Base-by-base conservation (phyloP, 2,113 vertebrate species). In the Caranx ignobilis region DNA sequence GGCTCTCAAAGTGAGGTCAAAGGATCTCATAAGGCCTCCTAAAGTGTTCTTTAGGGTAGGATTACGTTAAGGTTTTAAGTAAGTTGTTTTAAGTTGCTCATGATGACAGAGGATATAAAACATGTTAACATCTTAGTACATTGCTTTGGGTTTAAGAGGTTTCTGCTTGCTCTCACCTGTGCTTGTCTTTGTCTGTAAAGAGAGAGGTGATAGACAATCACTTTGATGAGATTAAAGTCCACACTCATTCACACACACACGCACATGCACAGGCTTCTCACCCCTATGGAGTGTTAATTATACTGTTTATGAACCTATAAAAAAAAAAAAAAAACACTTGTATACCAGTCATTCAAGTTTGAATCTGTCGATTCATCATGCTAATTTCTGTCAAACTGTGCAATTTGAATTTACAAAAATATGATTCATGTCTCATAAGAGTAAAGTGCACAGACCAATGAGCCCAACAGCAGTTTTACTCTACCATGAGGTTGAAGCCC, bases 221-320 rank as follows among this genome's bases (percentile, higher is more conserved):
- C 54, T 50, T 61, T 86, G 75, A 85, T 83, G 72, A 82, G 75
- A 48, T 81, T 48, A 81, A 56, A 54, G 78, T 84, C 43, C 63
- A n/a, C 48, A 39, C 47, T 62, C 64, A 32, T 26, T 37, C 60
- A 41, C 67, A 21, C 21, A 18, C 26, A 54, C 71, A 71, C 52
- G 48, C 59, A 64, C 61, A 18, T 2, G 18, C 47, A 18, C 47
- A 48, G 2, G 7, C 47, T 54, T n/a, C 26, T 19, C 48, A 31
- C 12, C 39, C 32, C 4, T 45, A 4, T 34, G 4, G 60, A 56
- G 31, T 41, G 43, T 56, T 75, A 66, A 75, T 75, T 57, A 10
- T 48, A 0, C 11, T 5, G 1, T 86, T 81, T 81, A 77, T 10
- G n/a, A 56, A 7, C 68, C 76, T 31, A 2, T 81, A 74, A 56